Base-by-base conservation (phyloP, 2,797 vertebrate species). In the Holocentrus rufus region DNA sequence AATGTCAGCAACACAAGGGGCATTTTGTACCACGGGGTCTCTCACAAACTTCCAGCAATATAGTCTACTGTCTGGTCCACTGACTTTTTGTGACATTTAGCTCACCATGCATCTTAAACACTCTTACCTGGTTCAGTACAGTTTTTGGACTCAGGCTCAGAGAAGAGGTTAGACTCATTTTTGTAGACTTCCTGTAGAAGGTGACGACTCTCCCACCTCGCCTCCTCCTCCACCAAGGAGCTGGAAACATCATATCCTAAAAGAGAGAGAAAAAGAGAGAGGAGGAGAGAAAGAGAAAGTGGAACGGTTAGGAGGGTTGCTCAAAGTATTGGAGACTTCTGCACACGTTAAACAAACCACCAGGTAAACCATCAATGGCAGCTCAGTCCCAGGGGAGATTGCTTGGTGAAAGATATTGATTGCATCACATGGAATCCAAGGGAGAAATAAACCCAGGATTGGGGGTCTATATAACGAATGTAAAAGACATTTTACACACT, bases 41-140 rank as follows among this genome's bases (percentile, higher is more conserved):
- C 34, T 8, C 50, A 55, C 23, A 27, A 27, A 27, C 25, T 27
- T 27, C 2, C 25, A 27, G 25, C 4, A 4, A 27, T 27, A 27
- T 27, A 27, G 25, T 27, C 25, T 27, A 27, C 4, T 27, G 25
- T 27, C 25, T 27, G 25, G 25, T 27, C 25, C 25, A 27, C 25
- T 27, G 25, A 27, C 25, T 27, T 27, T 27, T 27, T 27, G 25
- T 27, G 25, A 27, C 17, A 20, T 25, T 23, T 0, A 31, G 22
- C 18, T 5, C 8, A 17, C 25, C 7, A 13, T 13, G 13, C 49
- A 2, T 42, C 22, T 23, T 22, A 65, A 62, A 20, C 1, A 22
- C 10, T 74, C 83, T 87, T 93, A 98, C 96, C 96, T 93, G 96
- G 96, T 34, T 96, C 95, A 0, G 96, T 98, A 92, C 96, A 98